Conservation (phyloP, 2,113 vertebrate species). For the Crotalus tigris region DNA sequence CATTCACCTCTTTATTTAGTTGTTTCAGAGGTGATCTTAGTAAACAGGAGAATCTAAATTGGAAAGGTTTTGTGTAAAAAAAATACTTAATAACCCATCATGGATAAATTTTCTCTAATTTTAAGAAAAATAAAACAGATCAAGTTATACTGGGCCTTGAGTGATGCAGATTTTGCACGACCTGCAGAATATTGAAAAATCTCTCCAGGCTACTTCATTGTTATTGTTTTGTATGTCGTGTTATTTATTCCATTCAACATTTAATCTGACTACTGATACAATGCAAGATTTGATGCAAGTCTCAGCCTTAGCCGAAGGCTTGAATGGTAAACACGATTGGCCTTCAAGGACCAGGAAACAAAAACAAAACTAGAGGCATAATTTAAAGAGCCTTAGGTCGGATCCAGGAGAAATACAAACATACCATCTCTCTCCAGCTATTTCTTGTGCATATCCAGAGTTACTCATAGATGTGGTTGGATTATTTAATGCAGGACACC, state of each 20-base stretch:
- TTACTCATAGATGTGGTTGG: background rate
- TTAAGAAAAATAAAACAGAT: background rate
- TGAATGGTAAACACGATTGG: background rate
- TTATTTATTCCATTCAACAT: background rate
- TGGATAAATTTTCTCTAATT: background rate
- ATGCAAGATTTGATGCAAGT: background rate
- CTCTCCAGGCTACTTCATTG: background rate
- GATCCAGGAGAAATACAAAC: background rate
- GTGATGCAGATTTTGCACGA: background rate
- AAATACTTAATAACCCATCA: background rate
- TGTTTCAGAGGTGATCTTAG: background rate
- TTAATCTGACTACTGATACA: background rate
- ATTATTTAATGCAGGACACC: background rate
- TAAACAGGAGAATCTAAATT: background rate
- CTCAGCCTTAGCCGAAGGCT: background rate
- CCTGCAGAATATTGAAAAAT: background rate
- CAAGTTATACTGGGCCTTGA: background rate
- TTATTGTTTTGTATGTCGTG: background rate
- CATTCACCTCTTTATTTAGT: background rate
- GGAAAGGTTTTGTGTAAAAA: background rate
- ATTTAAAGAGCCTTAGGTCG: background rate
- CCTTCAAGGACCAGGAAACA: background rate
- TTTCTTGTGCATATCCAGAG: background rate
- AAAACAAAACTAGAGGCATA: background rate
- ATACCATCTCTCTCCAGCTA: background rate